phyloP scores from a whole-genome alignment of 2,797 vertebrate species.

The Arctocebus calabarensis region DNA sequence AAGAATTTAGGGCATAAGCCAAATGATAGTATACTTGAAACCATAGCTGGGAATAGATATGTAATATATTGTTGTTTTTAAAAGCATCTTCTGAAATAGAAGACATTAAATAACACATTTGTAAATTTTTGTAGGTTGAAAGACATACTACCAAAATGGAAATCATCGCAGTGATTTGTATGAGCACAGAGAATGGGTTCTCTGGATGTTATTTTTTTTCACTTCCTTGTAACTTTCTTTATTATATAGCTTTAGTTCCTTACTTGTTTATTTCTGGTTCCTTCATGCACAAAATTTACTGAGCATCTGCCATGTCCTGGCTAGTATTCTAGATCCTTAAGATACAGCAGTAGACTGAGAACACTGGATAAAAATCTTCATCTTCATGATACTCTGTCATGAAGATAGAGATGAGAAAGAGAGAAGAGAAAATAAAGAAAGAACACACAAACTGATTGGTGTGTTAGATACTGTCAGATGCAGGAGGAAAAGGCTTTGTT shows the following conservation, averaged over 20 bases:
- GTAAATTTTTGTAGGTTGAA: background rate
- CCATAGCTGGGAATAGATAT: background rate
- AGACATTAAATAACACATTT: background rate
- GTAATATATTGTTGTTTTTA: background rate
- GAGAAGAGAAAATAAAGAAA: slow-evolving; percentile 8
- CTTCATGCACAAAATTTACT: background rate
- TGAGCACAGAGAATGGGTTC: background rate
- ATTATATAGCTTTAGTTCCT: background rate
- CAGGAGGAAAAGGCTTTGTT: background rate
- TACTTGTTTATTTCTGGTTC: background rate
- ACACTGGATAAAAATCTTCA: background rate
- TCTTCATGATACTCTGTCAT: background rate
- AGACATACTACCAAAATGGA: too few relatives aligned
- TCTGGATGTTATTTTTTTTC: background rate
- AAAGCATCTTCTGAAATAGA: background rate
- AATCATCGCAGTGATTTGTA: accelerated
- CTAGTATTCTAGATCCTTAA: background rate
- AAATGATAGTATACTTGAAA: background rate
- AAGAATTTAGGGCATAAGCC: background rate
- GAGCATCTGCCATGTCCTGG: background rate
- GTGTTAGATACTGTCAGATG: background rate
- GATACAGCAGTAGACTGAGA: background rate
- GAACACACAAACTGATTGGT: background rate
- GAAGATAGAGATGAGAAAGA: background rate
- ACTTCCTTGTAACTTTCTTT: background rate